Evolutionary conservation across 1,140 invertebrate genomes (phyloP).

Genomic region (Procambarus virginalis): DNA sequence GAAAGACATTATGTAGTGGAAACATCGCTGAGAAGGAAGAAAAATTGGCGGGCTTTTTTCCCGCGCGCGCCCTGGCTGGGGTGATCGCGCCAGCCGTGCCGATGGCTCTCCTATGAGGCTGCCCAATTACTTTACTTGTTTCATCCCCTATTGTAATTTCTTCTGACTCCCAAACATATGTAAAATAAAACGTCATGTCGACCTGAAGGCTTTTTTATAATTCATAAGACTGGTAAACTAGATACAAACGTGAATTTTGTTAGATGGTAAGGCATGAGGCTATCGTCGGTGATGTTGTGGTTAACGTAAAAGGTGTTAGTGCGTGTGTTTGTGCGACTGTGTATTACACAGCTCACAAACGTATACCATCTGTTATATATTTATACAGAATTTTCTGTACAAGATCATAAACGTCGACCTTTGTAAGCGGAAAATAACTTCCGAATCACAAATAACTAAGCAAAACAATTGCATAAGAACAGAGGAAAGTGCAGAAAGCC

Average conservation of each 20-base stretch:
- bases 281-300: no score
- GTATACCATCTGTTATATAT: no score
- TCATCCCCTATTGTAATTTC: constrained; percentile 62
- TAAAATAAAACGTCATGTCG: constrained; percentile 56
- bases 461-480: no score
- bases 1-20: no score
- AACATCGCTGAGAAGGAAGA: background rate
- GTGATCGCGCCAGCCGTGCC: background rate
- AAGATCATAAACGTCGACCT: no score
- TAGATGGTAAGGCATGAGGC: background rate
- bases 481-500: no score
- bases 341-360: no score
- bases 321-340: background rate
- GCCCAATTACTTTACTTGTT: constrained; percentile 50
- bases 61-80: background rate
- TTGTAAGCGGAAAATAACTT: no score
- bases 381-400: no score
- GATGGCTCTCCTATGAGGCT: constrained; percentile 41
- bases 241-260: background rate
- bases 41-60: background rate
- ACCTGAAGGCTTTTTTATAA: constrained; percentile 43
- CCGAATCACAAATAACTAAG: no score
- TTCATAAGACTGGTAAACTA: constrained; percentile 22
- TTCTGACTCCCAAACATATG: constrained; percentile 52
- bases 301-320: background rate